Evolutionary conservation across 2,797 vertebrate species (phyloP), one percentile per base, ranked within the genome.

Genomic region (Falco biarmicus): DNA sequence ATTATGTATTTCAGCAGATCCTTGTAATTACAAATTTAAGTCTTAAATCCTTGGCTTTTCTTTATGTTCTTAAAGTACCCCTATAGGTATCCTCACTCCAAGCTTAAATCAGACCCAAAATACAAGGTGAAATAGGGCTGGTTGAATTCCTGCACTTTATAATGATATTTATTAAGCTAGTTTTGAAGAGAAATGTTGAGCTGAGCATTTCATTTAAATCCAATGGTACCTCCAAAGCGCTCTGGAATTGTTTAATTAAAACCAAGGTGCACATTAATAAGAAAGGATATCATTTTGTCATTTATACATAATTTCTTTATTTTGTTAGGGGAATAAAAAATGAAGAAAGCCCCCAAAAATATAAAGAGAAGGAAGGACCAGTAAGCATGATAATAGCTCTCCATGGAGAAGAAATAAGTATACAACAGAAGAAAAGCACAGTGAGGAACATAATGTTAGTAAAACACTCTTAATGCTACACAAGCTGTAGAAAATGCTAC

Each of bases 381-480:
- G 94, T 97, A 97, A 98, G 96, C 90, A 95, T 96, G 87, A 95
- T 98, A 98, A 98, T 98, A 97, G 96, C 96, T 96, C 97, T 98
- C 97, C 94, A 56, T 28, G 93, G 97, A 82, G 96, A 97, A 98
- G 96, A 97, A 98, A 96, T 98, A 97, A 98, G 97, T 92, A 97
- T 86, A 94, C 93, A 96, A 96, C 53, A 96, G 94, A 98, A 98
- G 97, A 98, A 98, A 98, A 96, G 98, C 98, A 97, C 98, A 98
- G 98, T 98, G 77, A 97, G 98, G 96, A 95, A 95, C 96, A 95
- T 94, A 97, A 95, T 96, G 97, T 97, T 98, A 98, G 97, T 95
- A 98, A 98, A 98, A 98, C 97, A 97, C 96, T 97, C 96, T 98
- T 98, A 98, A 97, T 95, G 91, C 96, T 94, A 87, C 97, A 91